Conservation (phyloP, 2,888 invertebrate genomes). For the Epistrophella euchroma region DNA sequence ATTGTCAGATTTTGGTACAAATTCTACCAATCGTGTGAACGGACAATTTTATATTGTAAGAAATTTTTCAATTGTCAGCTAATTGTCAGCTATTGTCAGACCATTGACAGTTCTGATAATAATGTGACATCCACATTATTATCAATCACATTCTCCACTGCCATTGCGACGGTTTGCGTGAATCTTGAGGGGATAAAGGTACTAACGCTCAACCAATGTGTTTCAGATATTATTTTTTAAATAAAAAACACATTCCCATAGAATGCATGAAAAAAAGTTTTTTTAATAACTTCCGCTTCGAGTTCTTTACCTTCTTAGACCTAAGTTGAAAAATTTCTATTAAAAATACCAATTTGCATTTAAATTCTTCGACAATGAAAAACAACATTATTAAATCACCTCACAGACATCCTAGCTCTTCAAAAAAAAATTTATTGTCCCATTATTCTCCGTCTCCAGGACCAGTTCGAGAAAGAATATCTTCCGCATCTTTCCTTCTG, state of each 20-base stretch:
- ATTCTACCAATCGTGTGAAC: too few relatives aligned
- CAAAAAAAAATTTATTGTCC: slow-evolving; percentile 63
- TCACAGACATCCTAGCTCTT: slow-evolving; percentile 42
- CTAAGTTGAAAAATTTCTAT: background rate
- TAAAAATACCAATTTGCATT: slow-evolving; percentile 59
- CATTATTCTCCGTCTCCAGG: slow-evolving; percentile 57
- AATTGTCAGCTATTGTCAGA: too few relatives aligned
- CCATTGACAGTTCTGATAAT: too few relatives aligned
- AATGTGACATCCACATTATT: too few relatives aligned
- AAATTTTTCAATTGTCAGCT: too few relatives aligned
- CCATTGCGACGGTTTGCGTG: too few relatives aligned
- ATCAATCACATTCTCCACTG: too few relatives aligned
- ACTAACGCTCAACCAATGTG: too few relatives aligned
- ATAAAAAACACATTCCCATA: background rate
- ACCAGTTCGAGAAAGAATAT: slow-evolving; percentile 45
- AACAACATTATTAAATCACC: slow-evolving; percentile 69
- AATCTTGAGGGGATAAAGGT: too few relatives aligned
- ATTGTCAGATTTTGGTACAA: too few relatives aligned
- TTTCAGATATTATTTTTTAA: too few relatives aligned
- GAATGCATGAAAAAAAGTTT: background rate
- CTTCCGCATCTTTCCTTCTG: slow-evolving; percentile 60
- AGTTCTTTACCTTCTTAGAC: background rate
- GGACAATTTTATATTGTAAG: too few relatives aligned
- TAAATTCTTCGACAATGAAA: slow-evolving; percentile 7
- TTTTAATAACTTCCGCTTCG: background rate